Evolutionary conservation across 2,797 vertebrate genomes (phyloP).

Genomic region (Cetoscarus ocellatus): DNA sequence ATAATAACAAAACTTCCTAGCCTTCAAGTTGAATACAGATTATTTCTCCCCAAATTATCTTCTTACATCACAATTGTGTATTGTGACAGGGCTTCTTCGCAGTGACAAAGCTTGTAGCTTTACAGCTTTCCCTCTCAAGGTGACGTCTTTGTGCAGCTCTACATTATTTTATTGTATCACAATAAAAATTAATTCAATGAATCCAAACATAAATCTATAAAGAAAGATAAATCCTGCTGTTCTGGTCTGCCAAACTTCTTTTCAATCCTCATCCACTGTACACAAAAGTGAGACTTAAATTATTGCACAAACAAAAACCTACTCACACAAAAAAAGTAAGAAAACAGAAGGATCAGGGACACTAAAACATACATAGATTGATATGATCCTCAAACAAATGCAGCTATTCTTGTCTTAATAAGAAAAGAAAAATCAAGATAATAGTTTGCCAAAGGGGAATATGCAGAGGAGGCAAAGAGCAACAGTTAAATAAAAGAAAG

Average conservation of each 20-base stretch:
- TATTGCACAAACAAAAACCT: not conserved
- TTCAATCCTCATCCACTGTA: not conserved
- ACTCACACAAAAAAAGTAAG: not conserved
- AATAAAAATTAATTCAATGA: not conserved
- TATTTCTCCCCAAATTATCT: not conserved
- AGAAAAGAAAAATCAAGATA: not conserved
- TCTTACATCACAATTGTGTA: not conserved
- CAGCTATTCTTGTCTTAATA: not conserved
- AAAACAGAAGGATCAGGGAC: not conserved
- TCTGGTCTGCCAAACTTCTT: not conserved
- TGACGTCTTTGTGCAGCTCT: not conserved
- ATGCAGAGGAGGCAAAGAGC: slow-evolving; percentile 15
- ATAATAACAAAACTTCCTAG: slow-evolving; percentile 3
- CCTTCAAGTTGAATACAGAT: not conserved
- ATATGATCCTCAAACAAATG: slow-evolving; percentile 6
- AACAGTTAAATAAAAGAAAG: slow-evolving; percentile 12
- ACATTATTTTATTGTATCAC: not conserved
- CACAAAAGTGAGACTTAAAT: not conserved
- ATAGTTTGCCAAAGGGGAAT: not conserved
- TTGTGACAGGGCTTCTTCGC: not conserved
- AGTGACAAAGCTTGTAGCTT: not conserved
- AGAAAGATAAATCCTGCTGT: not conserved
- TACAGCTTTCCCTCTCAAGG: not conserved
- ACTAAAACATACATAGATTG: not conserved
- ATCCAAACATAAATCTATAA: not conserved